Conservation (phyloP, 2,888 invertebrate species). For the Hemithea aestivaria region DNA sequence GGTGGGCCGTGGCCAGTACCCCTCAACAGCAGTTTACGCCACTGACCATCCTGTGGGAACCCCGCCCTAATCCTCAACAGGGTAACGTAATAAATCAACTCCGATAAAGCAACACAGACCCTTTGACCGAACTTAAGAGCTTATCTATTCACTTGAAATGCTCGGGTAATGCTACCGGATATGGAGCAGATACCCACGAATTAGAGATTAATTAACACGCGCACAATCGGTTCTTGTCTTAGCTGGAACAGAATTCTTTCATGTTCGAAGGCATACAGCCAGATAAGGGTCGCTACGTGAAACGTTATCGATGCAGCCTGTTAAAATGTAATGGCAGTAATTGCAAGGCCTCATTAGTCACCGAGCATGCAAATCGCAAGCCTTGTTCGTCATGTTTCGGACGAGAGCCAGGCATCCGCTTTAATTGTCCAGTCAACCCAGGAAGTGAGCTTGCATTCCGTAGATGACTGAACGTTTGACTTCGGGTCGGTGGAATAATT, state of each 20-base stretch:
- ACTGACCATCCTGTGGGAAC: slow-evolving; percentile 33
- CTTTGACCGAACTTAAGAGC: slow-evolving; percentile 11
- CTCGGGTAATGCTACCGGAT: slow-evolving; percentile 15
- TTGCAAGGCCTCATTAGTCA: slow-evolving; percentile 33
- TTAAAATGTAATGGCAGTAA: slow-evolving; percentile 6
- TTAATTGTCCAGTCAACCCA: slow-evolving; percentile 59
- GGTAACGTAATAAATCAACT: slow-evolving; percentile 16
- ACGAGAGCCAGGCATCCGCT: slow-evolving; percentile 44
- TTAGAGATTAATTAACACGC: slow-evolving; percentile 15
- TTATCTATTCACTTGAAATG: slow-evolving; percentile 18
- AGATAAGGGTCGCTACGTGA: slow-evolving; percentile 5
- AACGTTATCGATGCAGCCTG: slow-evolving; percentile 5
- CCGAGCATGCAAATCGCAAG: slow-evolving; percentile 33
- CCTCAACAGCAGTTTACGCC: not conserved
- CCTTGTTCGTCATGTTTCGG: slow-evolving; percentile 41
- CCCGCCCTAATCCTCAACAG: slow-evolving; percentile 23
- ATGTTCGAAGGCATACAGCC: not conserved
- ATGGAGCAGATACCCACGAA: slow-evolving; percentile 12
- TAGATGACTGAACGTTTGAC: slow-evolving; percentile 51
- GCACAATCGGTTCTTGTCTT: slow-evolving; percentile 13
- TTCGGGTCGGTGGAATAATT: slow-evolving; percentile 51
- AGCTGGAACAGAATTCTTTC: slow-evolving; percentile 8
- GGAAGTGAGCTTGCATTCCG: slow-evolving; percentile 68
- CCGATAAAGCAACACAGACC: slow-evolving; percentile 19
- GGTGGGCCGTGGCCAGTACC: slow-evolving; percentile 6